Evolutionary conservation across 2,888 invertebrate genomes (phyloP).

Genomic region (Amphipyra berbera): DNA sequence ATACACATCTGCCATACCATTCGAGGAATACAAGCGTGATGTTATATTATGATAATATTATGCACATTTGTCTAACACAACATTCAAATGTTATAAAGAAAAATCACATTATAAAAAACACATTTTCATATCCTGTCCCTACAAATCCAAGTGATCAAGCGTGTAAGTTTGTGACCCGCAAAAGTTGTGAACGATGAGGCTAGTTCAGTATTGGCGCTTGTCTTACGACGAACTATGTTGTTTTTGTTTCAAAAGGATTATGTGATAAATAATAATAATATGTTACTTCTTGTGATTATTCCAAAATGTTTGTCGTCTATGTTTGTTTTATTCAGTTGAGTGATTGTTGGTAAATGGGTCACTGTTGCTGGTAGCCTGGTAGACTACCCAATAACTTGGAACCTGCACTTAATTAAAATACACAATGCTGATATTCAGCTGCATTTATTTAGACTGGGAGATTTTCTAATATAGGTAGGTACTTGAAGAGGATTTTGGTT

Average conservation of each 20-base stretch:
- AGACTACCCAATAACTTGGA: too few relatives aligned
- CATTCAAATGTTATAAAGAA: too few relatives aligned
- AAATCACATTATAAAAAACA: too few relatives aligned
- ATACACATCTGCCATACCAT: too few relatives aligned
- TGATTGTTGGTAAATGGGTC: constrained; percentile 3
- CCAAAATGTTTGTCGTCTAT: constrained; percentile 16
- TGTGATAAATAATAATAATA: constrained; percentile 31
- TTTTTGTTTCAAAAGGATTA: constrained; percentile 43
- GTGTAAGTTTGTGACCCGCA: constrained; percentile 26
- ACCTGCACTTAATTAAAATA: too few relatives aligned
- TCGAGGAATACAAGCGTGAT: too few relatives aligned
- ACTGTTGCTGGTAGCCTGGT: background rate
- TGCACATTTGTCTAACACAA: too few relatives aligned
- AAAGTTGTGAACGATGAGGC: constrained; percentile 46
- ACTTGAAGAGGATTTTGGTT: too few relatives aligned
- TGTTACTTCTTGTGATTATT: constrained; percentile 19
- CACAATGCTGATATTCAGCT: too few relatives aligned
- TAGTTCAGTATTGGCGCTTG: constrained; percentile 28
- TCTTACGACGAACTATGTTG: constrained; percentile 41
- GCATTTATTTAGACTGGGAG: too few relatives aligned
- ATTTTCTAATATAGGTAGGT: too few relatives aligned
- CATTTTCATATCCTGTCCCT: constrained; percentile 30
- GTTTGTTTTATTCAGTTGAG: constrained; percentile 1
- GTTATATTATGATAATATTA: too few relatives aligned
- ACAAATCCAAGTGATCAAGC: constrained; percentile 27